These are phyloP conservation scores for Sebastes vulpes DNA, from an alignment of 2,797 vertebrate species.

Conservation along the genomic window DNA sequence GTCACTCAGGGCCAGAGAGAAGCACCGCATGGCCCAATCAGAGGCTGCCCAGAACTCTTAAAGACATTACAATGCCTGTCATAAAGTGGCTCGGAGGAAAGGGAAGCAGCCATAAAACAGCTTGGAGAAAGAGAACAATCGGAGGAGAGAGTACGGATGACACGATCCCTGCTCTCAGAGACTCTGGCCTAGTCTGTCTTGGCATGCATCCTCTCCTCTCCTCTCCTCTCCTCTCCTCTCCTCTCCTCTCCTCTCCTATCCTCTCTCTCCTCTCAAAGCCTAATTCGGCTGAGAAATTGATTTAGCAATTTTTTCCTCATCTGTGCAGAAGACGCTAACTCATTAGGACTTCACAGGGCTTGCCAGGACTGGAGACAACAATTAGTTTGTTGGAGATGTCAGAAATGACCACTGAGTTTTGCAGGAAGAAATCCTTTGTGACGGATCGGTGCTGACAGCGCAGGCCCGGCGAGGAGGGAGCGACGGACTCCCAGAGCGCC, in stretches of 20 bases:
- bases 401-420: slow-evolving; percentile 91
- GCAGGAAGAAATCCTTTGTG: slow-evolving; percentile 93
- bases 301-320: slow-evolving; percentile 87
- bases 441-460: slow-evolving; percentile 93
- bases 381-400: slow-evolving; percentile 96
- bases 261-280: slow-evolving; percentile 67
- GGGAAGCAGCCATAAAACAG: slow-evolving; percentile 89
- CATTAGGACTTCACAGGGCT: slow-evolving; percentile 94
- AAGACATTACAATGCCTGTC: slow-evolving; percentile 96
- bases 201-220: not conserved
- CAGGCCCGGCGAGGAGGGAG: slow-evolving; percentile 88
- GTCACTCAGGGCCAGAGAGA: slow-evolving; percentile 93
- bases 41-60: slow-evolving; percentile 86
- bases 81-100: slow-evolving; percentile 92
- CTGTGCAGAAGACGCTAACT: slow-evolving; percentile 94
- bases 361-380: slow-evolving; percentile 92
- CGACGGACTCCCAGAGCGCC: slow-evolving; percentile 76
- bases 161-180: slow-evolving; percentile 90
- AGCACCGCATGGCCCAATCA: slow-evolving; percentile 89
- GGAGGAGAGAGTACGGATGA: slow-evolving; percentile 93
- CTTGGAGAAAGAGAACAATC: slow-evolving; percentile 90
- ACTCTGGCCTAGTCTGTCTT: slow-evolving; percentile 54
- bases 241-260: slow-evolving; percentile 33
- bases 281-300: slow-evolving; percentile 91
- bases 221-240: slow-evolving; percentile 52